Evolutionary conservation across 1,140 invertebrate genomes (phyloP).

Genomic region (Lepeophtheirus salmonis): DNA sequence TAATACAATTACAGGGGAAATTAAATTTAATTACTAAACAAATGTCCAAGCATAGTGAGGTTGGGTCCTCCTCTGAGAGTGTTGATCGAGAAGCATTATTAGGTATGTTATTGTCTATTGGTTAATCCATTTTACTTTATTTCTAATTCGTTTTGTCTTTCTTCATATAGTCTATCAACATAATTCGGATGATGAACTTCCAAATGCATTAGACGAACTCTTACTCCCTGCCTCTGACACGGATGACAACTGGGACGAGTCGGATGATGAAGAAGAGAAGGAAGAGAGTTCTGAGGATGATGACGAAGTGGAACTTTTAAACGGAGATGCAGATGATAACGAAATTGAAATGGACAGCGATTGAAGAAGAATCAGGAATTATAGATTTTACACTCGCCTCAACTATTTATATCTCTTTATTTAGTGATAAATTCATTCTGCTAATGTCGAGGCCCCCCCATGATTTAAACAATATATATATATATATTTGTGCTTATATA

Average conservation of each 20-base stretch:
- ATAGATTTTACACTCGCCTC: too few relatives aligned
- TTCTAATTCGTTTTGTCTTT: too few relatives aligned
- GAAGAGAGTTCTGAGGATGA: not conserved
- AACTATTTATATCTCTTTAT: not conserved
- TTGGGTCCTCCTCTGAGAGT: not conserved
- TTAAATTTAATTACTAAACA: conserved; percentile 4
- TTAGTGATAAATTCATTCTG: not conserved
- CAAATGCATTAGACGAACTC: conserved; percentile 2
- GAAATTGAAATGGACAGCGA: not conserved
- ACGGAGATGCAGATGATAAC: not conserved
- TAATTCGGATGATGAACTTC: conserved; percentile 5
- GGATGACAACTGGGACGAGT: conserved; percentile 1
- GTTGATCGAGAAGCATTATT: conserved; percentile 4
- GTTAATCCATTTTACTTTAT: too few relatives aligned
- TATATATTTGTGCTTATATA: too few relatives aligned
- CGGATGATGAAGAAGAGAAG: conserved; percentile 1
- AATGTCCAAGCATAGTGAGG: not conserved
- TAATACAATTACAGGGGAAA: conserved; percentile 5
- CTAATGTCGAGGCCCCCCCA: not conserved
- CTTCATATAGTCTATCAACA: conserved; percentile 3
- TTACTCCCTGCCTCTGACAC: conserved; percentile 8
- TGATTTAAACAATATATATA: too few relatives aligned
- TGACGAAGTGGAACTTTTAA: not conserved
- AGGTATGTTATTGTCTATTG: too few relatives aligned
- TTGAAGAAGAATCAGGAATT: not conserved